These are phyloP conservation scores for Cheilosia scutellata DNA, from an alignment of 2,888 invertebrate genomes.

Conservation along the genomic window DNA sequence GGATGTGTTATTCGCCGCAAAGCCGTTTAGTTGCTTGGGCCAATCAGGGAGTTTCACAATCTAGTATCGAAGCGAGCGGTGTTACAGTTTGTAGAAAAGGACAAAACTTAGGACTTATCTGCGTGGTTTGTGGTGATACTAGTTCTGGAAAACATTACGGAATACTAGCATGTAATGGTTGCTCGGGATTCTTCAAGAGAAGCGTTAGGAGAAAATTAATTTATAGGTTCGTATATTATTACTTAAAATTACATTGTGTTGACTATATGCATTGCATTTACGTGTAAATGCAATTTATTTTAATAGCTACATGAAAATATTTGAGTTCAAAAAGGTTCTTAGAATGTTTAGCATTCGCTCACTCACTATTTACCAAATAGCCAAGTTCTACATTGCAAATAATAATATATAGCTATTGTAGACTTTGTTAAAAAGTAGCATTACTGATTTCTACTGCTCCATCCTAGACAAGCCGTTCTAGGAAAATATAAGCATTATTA, in stretches of 20 bases:
- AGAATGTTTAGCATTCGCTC: no score
- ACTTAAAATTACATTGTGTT: background rate
- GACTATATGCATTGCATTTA: background rate
- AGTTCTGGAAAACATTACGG: conserved; percentile 99
- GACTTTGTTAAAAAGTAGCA: no score
- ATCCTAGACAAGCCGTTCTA: no score
- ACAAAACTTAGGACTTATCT: conserved; percentile 91
- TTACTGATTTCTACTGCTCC: no score
- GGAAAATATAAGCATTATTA: no score
- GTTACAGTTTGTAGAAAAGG: conserved; percentile 83
- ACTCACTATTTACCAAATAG: no score
- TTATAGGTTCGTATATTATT: conserved; percentile 91
- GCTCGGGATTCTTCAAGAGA: conserved; percentile 99
- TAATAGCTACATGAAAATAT: no score
- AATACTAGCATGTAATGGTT: conserved; percentile 99
- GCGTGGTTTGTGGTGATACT: conserved; percentile 98
- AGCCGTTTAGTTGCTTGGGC: conserved; percentile 83
- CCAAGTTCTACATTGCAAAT: no score
- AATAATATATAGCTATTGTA: no score
- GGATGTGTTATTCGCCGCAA: conserved; percentile 82
- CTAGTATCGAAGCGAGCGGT: conserved; percentile 76
- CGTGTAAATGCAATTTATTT: no score
- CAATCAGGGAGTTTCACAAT: conserved; percentile 80
- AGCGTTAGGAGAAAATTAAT: conserved; percentile 98
- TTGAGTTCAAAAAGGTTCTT: no score